phyloP scores from a whole-genome alignment of 2,113 vertebrate genomes.

The Spermophilus dauricus region DNA sequence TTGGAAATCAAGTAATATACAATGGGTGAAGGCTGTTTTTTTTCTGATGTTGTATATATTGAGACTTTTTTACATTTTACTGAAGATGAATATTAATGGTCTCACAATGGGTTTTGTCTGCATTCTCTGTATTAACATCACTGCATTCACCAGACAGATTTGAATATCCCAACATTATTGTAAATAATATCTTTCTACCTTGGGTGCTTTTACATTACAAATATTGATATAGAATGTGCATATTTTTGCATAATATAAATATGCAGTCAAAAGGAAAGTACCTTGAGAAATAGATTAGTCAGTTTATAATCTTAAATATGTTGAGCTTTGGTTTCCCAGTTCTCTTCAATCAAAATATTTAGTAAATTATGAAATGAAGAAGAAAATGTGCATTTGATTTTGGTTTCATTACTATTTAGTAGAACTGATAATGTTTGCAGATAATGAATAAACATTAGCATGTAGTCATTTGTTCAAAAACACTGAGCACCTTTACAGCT shows the following conservation, averaged over 20 bases:
- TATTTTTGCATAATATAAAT: conserved; percentile 82
- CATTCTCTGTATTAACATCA: conserved; percentile 67
- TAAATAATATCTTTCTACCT: conserved; percentile 76
- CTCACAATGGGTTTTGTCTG: conserved; percentile 36
- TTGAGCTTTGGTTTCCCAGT: conserved; percentile 58
- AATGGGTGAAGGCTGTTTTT: conserved; percentile 51
- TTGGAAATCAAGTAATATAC: conserved; percentile 53
- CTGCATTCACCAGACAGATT: conserved; percentile 44
- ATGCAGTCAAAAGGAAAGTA: conserved; percentile 57
- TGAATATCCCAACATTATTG: conserved; percentile 72
- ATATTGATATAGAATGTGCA: conserved; percentile 73
- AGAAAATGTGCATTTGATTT: not conserved
- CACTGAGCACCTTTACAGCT: not conserved
- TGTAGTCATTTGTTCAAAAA: conserved; percentile 60
- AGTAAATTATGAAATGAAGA: conserved; percentile 5
- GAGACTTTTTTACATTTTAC: conserved; percentile 47
- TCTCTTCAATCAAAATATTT: conserved; percentile 62
- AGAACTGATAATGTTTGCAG: conserved; percentile 28
- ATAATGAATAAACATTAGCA: conserved; percentile 16
- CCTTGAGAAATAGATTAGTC: conserved; percentile 61
- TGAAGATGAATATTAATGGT: conserved; percentile 61
- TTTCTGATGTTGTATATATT: conserved; percentile 5
- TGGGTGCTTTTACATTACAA: conserved; percentile 68
- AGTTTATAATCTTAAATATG: conserved; percentile 16
- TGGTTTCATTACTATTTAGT: conserved; percentile 58